Evolutionary conservation across 2,113 vertebrate genomes (phyloP), one percentile per base, ranked within the genome.

Genomic region (Thinocorus orbignyianus): DNA sequence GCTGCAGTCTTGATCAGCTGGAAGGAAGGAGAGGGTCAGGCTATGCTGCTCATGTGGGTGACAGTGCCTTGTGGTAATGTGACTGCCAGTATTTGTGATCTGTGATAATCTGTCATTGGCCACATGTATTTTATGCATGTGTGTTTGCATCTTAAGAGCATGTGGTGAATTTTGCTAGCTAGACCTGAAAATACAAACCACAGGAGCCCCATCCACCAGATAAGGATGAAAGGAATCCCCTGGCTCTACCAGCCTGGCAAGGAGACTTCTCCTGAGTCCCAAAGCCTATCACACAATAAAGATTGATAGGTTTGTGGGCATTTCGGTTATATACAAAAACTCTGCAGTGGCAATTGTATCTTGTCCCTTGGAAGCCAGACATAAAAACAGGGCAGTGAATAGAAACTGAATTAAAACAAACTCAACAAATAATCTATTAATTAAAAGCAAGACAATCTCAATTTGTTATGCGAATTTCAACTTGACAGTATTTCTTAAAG

Each of bases 71-170:
- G 15, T 37, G 31, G 19, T 42, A 42, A 37, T 6, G 4, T 37
- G 39, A 77, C 11, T 26, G 20, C 9, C 37, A 52, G 37, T 41
- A 13, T 26, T 60, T 25, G 35, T 41, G 24, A 11, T 16, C 28
- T 33, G 8, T 35, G 11, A 35, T 54, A 46, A 7, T 48, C 54
- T 30, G 54, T 49, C 2, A 0, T 10, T 54, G 41, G 31, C 41
- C 7, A 2, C 5, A 16, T 13, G 7, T 42, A 18, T 69, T 69
- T 49, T n/a, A 28, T 14, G 12, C 0, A 0, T n/a, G 26, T 30
- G 23, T 5, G 3, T 62, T 37, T 42, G 13, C 24, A 28, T 23
- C 25, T 41, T 42, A 20, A 33, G 12, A 58, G 33, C 6, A 7
- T 11, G 8, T 13, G 12, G 10, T 81, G 37, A 70, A 42, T n/a